Conservation (phyloP, 2,113 vertebrate species). For the Herpailurus yagouaroundi region DNA sequence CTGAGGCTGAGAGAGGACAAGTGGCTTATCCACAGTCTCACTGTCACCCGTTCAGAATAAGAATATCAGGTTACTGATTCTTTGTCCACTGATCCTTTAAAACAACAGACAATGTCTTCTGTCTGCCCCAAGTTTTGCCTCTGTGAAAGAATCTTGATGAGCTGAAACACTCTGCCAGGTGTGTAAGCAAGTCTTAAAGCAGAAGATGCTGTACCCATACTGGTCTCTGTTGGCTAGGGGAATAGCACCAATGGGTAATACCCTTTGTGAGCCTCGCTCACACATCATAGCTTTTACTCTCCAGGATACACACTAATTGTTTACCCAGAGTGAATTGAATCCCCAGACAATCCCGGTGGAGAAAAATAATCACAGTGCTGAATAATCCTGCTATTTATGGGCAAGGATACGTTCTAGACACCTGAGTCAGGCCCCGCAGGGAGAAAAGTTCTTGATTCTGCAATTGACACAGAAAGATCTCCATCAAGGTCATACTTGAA, state of each 20-base stretch:
- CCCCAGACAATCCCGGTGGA: conserved; percentile 63
- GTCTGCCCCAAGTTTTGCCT: not conserved
- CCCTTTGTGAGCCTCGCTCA: conserved; percentile 62
- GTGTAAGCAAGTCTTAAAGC: not conserved
- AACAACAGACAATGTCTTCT: not conserved
- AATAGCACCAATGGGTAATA: not conserved
- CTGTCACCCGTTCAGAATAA: not conserved
- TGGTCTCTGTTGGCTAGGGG: not conserved
- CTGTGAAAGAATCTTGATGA: conserved; percentile 18
- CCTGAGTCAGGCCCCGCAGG: conserved; percentile 60
- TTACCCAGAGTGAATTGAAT: conserved; percentile 59
- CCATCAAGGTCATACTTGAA: not conserved
- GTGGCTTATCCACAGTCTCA: not conserved
- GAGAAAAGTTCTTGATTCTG: conserved; percentile 31
- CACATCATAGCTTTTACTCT: not conserved
- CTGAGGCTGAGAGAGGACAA: not conserved
- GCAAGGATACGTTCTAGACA: conserved; percentile 56
- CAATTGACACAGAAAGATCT: conserved; percentile 44
- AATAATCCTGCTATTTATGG: conserved; percentile 64
- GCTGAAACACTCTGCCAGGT: conserved; percentile 48
- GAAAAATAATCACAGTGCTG: conserved; percentile 35
- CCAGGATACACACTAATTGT: conserved; percentile 54
- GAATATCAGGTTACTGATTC: not conserved
- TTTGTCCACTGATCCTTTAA: not conserved
- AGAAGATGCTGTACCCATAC: not conserved